These are phyloP conservation scores for Periophthalmus modestus DNA, from an alignment of 2,113 vertebrate species.

Conservation along the genomic window DNA sequence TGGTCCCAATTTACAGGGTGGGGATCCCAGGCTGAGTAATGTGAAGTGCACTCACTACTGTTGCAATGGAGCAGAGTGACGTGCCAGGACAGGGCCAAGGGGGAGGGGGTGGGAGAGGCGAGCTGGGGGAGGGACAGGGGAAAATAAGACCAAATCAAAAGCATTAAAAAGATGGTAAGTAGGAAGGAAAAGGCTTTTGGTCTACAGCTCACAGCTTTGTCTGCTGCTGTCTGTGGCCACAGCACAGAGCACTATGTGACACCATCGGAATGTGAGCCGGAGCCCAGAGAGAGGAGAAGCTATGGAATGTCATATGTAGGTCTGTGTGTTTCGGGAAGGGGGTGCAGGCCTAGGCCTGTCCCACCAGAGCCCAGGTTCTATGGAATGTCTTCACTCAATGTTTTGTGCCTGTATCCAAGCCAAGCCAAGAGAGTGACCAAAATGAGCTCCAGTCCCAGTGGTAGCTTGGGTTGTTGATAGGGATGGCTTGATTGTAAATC, in stretches of 20 bases:
- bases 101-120: not conserved
- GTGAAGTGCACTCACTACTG: conserved; percentile 12
- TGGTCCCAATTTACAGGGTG: conserved; percentile 8
- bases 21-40: conserved; percentile 14
- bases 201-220: conserved; percentile 1
- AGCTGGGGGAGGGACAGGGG: not conserved
- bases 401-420: conserved; percentile 5
- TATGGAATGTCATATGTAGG: conserved; percentile 19
- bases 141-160: not conserved
- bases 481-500: not conserved
- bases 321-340: conserved; percentile 10
- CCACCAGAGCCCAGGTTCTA: conserved; percentile 4
- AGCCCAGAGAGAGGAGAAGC: conserved; percentile 3
- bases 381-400: conserved; percentile 10
- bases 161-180: not conserved
- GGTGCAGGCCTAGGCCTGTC: conserved; percentile 6
- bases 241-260: conserved; percentile 7
- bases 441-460: not conserved
- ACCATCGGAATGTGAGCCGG: conserved; percentile 7
- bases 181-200: conserved; percentile 9
- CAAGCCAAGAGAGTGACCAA: conserved; percentile 1
- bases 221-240: conserved; percentile 4
- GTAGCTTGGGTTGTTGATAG: not conserved
- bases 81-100: conserved; percentile 6
- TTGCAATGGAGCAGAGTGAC: conserved; percentile 7